Evolutionary conservation across 2,113 vertebrate species (phyloP), one percentile per base, ranked within the genome.

Genomic region (Gopherus flavomarginatus): DNA sequence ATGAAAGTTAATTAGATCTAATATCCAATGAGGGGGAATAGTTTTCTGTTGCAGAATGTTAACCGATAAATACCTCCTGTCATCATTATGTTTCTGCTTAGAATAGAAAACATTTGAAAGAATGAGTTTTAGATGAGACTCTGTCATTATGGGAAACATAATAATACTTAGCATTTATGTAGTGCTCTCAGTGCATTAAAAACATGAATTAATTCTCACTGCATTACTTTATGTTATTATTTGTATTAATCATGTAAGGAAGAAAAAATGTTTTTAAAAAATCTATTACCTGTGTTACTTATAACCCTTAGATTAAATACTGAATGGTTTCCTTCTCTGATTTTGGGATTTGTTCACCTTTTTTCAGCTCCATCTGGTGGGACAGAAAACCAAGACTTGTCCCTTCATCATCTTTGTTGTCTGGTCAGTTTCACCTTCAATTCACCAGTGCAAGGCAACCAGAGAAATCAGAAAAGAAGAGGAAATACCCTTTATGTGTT

Each of bases 1-100:
- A 92, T 81, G 5, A n/a, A 96, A 95, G 57, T 86, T 96, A 97
- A 97, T 97, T 97, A 93, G 85, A 91, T 38, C 56, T 95, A 96
- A 96, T 94, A 92, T 81, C n/a, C 90, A 97, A 56, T 75, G 89
- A 92, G 42, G 44, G 44, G 44, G 53, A 57, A 94, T 92, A 24
- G 82, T 92, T 95, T 96, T 94, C 86, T 27, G 85, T 89, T 97
- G 93, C 89, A 89, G 88, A 69, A 69, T 94, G 93, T 95, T 95
- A 96, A 94, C 54, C 57, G 59, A 77, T 93, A 96, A 95, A 94
- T 93, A 90, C n/a, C 49, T 93, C 91, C 78, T 95, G 91, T 91
- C 85, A 81, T 59, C 17, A 17, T 84, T 72, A 53, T 82, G 92
- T 92, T 97, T 94, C 38, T 86, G 9, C 91, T 95, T 94, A 59